Percentiles rank a stretch among this genome's conserved stretches.
Conservation (phyloP, 1,140 invertebrate genomes). For the Hyles euphorbiae region DNA sequence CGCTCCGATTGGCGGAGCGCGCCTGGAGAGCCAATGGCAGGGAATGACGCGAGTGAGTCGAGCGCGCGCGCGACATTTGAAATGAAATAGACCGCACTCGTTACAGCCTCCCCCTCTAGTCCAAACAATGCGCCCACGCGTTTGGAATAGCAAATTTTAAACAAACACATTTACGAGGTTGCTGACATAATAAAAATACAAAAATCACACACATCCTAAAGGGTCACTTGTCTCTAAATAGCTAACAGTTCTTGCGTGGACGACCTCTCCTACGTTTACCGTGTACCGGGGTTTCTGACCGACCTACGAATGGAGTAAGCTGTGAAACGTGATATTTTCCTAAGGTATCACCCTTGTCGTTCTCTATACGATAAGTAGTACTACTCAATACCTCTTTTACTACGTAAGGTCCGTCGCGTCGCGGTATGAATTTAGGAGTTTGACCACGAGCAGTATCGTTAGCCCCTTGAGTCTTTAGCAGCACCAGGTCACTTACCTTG, state of each 20-base stretch:
- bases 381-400: conserved; percentile 17
- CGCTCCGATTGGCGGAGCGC: no score
- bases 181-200: no score
- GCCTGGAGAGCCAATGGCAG: no score
- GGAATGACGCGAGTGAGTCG: no score
- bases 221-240: no score
- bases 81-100: neutral
- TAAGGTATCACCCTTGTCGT: conserved; percentile 2
- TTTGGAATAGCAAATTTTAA: neutral
- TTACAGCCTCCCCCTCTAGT: conserved; percentile 5
- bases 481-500: conserved; percentile 17
- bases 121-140: neutral
- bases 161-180: no score
- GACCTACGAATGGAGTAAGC: conserved; percentile 3
- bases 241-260: neutral
- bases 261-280: conserved; percentile 9
- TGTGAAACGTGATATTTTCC: neutral
- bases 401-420: conserved; percentile 13
- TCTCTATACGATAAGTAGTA: conserved; percentile 33
- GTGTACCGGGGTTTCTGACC: conserved; percentile 3
- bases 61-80: no score
- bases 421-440: conserved; percentile 18
- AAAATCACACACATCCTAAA: no score
- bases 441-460: conserved; percentile 22
- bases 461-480: conserved; percentile 20